Conservation (phyloP, 2,113 vertebrate genomes). For the Calyptommatus sinebrachiatus region DNA sequence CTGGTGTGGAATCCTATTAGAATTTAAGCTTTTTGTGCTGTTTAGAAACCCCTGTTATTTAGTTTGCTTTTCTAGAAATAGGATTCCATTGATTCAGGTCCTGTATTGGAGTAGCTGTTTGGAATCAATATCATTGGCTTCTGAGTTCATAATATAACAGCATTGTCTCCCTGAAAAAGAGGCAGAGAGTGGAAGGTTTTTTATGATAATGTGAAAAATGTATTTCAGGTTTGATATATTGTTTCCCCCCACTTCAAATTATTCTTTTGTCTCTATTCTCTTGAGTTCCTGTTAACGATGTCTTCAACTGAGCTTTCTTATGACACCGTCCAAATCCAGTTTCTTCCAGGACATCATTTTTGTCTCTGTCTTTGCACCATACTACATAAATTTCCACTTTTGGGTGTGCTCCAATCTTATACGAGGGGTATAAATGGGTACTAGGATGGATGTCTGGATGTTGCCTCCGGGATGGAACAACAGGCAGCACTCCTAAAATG, state of each 20-base stretch:
- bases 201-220: constrained; percentile 6
- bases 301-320: constrained; percentile 14
- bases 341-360: not conserved
- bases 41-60: not conserved
- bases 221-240: constrained; percentile 2
- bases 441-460: too few relatives aligned
- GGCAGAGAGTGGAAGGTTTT: not conserved
- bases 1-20: too few relatives aligned
- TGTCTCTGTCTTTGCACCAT: not conserved
- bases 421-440: too few relatives aligned
- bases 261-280: not conserved
- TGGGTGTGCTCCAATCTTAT: not conserved
- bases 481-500: too few relatives aligned
- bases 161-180: not conserved
- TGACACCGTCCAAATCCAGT: not conserved
- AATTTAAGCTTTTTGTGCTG: too few relatives aligned
- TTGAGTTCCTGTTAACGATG: not conserved
- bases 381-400: not conserved
- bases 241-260: not conserved
- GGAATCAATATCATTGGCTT: not conserved
- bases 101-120: not conserved
- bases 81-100: not conserved
- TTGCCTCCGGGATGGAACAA: too few relatives aligned
- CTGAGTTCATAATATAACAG: not conserved
- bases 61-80: not conserved